Percentiles rank a stretch among this genome's conserved stretches.
Evolutionary conservation across 2,797 vertebrate species (phyloP).

Genomic region (Schizopygopsis pylzovi): DNA sequence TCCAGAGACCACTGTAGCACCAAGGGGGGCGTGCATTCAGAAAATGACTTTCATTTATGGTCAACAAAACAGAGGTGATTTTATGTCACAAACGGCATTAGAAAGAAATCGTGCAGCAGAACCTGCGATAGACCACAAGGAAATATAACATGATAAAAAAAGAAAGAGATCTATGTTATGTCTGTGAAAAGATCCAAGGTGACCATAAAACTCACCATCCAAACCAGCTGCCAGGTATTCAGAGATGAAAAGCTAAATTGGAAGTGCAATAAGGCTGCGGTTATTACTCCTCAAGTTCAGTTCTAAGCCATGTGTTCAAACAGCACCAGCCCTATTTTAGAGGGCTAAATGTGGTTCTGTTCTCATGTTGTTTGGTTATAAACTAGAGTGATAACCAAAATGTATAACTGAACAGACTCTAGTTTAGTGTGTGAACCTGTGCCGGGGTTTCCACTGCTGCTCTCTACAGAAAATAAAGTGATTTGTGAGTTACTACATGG

Average conservation of each 20-base stretch:
- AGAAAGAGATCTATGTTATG: not conserved
- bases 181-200: conserved; percentile 26
- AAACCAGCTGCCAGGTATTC: not conserved
- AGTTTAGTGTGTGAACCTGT: not conserved
- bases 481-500: conserved; percentile 1
- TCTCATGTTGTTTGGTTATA: not conserved
- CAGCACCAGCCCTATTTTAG: conserved; percentile 2
- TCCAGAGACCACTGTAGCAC: not conserved
- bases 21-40: not conserved
- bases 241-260: conserved; percentile 25
- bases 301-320: conserved; percentile 1
- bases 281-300: not conserved
- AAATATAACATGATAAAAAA: not conserved
- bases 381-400: not conserved
- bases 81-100: not conserved
- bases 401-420: no score
- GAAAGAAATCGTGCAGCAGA: not conserved
- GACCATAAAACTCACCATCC: conserved; percentile 4
- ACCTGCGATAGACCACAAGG: not conserved
- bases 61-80: not conserved
- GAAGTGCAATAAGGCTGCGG: not conserved
- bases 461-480: not conserved
- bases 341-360: not conserved
- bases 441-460: not conserved
- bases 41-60: not conserved